Conservation (phyloP, 2,113 vertebrate species). For the Ptychochromis oligacanthus region DNA sequence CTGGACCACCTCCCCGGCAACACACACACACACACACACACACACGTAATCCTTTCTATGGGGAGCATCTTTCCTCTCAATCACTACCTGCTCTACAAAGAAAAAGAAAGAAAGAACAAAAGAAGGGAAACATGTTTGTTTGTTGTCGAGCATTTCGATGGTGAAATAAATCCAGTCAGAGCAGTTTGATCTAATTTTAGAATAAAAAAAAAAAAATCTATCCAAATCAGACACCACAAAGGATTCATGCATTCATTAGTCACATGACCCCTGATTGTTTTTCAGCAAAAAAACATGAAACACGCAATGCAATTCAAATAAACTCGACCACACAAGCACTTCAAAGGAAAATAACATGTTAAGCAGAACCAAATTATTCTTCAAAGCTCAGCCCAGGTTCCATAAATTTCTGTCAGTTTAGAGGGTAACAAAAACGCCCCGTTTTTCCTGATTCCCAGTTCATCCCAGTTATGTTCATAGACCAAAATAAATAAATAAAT, state of each 20-base stretch:
- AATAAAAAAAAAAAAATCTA: not conserved
- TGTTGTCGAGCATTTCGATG: not conserved
- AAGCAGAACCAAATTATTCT: too few species aligned
- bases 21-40: constrained; percentile 25
- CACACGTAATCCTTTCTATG: constrained; percentile 51
- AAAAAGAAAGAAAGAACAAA: not conserved
- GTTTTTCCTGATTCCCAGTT: not conserved
- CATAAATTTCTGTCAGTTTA: not conserved
- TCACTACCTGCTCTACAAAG: constrained; percentile 41
- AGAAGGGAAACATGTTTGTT: not conserved
- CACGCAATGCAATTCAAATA: not conserved
- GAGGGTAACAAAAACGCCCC: not conserved
- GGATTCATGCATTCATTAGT: not conserved
- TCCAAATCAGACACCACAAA: not conserved
- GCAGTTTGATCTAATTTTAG: too few species aligned
- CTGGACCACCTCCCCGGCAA: constrained; percentile 59
- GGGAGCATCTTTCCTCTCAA: constrained; percentile 49
- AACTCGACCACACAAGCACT: not conserved
- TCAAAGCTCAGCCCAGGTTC: not conserved
- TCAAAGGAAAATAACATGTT: not conserved
- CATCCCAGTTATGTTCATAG: not conserved
- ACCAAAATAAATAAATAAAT: too few species aligned
- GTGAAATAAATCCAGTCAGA: too few species aligned
- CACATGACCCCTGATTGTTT: not conserved
- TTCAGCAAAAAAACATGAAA: not conserved